Conservation (phyloP, 2,888 invertebrate species). For the Cryptosula pallasiana region DNA sequence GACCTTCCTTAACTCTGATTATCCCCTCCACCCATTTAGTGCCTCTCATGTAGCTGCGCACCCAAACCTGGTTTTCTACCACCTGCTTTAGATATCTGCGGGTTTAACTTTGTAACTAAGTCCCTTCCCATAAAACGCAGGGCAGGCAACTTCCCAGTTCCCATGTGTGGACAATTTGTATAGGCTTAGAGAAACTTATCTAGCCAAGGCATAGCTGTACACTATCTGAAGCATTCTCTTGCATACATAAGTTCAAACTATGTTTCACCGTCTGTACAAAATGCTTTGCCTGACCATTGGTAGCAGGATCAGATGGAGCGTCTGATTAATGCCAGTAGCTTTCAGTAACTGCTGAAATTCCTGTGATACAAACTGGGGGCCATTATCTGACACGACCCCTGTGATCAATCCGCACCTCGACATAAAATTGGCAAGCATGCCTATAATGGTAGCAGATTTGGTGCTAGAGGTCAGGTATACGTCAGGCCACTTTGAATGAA, state of each 20-base stretch:
- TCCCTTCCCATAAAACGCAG: background rate
- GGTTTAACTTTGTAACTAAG: background rate
- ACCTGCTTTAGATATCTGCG: background rate
- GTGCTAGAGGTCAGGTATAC: background rate
- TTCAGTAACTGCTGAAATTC: background rate
- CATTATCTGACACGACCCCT: constrained; percentile 5
- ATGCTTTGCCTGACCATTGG: constrained; percentile 3
- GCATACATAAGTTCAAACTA: background rate
- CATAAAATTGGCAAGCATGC: background rate
- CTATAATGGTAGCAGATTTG: background rate
- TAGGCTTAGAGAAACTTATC: background rate
- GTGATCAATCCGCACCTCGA: background rate
- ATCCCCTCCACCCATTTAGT: background rate
- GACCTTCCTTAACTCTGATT: background rate
- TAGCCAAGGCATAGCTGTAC: background rate
- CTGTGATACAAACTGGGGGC: background rate
- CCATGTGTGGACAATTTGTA: background rate
- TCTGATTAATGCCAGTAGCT: background rate
- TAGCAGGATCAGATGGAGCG: background rate
- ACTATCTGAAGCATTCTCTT: background rate
- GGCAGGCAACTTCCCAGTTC: background rate
- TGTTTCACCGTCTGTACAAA: background rate
- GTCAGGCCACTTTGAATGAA: constrained; percentile 11
- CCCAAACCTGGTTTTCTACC: background rate
- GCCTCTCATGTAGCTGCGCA: background rate